phyloP scores from a whole-genome alignment of 2,113 vertebrate species.

The Oreochromis spilurus region DNA sequence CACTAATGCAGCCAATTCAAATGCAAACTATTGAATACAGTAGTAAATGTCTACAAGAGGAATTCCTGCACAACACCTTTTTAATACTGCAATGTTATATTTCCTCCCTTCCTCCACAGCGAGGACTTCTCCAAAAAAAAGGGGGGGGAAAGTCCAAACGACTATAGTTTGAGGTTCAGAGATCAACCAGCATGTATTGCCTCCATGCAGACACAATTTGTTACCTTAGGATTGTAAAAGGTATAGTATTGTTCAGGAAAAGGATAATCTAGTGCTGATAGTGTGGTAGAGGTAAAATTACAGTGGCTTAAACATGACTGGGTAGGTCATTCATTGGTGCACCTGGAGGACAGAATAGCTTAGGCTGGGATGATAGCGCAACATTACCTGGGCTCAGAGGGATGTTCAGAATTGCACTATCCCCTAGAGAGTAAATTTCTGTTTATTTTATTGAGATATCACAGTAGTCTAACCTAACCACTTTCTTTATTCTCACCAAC shows the following conservation, averaged over 20 bases:
- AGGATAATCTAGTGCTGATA: slow-evolving; percentile 57
- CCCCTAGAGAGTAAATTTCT: slow-evolving; percentile 12
- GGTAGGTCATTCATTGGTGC: slow-evolving; percentile 52
- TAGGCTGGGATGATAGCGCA: slow-evolving; percentile 52
- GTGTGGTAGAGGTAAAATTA: slow-evolving; percentile 53
- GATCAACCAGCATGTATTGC: slow-evolving; percentile 48
- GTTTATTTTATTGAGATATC: slow-evolving; percentile 41
- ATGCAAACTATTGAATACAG: neutral
- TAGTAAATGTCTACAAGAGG: neutral
- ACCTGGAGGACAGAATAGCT: slow-evolving; percentile 41
- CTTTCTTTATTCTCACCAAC: neutral
- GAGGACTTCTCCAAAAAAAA: neutral
- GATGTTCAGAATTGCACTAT: slow-evolving; percentile 20
- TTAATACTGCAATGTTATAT: neutral
- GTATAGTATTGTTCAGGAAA: slow-evolving; percentile 39
- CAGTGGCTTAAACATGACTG: slow-evolving; percentile 54
- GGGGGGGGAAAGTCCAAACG: rapidly evolving
- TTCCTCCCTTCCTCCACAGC: neutral
- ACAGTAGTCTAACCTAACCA: slow-evolving; percentile 3
- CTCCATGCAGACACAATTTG: slow-evolving; percentile 38
- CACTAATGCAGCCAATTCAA: neutral
- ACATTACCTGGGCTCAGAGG: slow-evolving; percentile 43
- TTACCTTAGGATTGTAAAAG: slow-evolving; percentile 25
- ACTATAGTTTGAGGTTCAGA: slow-evolving; percentile 30
- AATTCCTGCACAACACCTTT: neutral